Evolutionary conservation across 2,113 vertebrate genomes (phyloP).

Genomic region (Eretmochelys imbricata): DNA sequence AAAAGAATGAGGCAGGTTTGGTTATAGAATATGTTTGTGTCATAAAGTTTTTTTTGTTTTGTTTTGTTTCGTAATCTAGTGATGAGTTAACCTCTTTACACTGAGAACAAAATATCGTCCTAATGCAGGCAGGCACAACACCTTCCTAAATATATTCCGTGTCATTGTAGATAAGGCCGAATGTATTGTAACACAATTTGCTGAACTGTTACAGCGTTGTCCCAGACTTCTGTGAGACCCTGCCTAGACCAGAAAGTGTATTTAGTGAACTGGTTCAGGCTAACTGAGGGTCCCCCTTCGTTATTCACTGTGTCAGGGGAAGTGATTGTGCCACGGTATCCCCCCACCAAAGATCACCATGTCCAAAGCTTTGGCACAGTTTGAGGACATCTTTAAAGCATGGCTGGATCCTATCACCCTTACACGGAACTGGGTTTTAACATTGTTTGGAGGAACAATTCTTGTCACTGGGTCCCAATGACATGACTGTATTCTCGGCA

Average conservation of each 20-base stretch:
- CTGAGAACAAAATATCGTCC: background rate
- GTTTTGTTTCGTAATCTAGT: background rate
- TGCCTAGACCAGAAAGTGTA: background rate
- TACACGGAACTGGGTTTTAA: background rate
- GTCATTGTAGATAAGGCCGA: background rate
- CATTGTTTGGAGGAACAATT: background rate
- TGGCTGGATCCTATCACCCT: background rate
- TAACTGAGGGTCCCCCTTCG: background rate
- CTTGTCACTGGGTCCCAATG: background rate
- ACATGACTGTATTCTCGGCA: background rate
- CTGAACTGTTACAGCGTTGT: background rate
- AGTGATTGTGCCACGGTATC: background rate
- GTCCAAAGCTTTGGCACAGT: rapidly evolving
- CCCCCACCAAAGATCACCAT: background rate
- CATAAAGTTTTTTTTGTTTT: background rate
- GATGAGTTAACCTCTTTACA: background rate
- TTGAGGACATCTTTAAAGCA: background rate
- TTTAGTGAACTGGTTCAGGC: background rate
- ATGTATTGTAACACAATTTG: background rate
- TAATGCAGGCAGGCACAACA: rapidly evolving
- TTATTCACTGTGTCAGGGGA: background rate
- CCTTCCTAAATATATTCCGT: background rate
- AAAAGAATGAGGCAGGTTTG: background rate
- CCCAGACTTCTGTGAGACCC: background rate
- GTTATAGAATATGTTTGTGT: background rate